Conservation (phyloP, 2,113 vertebrate genomes). For the Syngnathus floridae region DNA sequence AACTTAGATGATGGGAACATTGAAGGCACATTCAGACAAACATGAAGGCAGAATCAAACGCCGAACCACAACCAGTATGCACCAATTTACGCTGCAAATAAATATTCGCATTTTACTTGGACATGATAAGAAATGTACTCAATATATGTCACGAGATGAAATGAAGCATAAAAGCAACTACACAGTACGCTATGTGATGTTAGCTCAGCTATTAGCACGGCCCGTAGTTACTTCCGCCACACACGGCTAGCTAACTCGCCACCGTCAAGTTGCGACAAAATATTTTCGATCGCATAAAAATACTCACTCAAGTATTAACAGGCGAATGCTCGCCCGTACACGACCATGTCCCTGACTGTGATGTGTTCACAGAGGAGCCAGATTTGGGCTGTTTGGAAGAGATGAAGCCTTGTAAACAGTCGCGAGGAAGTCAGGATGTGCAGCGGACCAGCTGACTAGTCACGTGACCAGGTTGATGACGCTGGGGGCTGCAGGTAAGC, state of each 20-base stretch:
- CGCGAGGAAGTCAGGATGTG: constrained; percentile 36
- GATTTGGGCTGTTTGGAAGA: constrained; percentile 40
- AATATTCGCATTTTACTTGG: not conserved
- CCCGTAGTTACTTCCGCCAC: constrained; percentile 46
- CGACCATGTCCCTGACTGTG: constrained; percentile 4
- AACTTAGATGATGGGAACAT: not conserved
- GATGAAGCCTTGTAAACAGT: constrained; percentile 63
- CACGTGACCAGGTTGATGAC: constrained; percentile 41
- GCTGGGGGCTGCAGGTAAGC: constrained; percentile 2
- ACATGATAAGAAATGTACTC: not conserved
- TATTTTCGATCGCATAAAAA: not conserved
- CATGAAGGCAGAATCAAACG: constrained; percentile 4
- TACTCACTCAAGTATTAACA: not conserved
- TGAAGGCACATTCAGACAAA: not conserved
- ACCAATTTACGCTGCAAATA: not conserved
- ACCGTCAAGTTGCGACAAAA: not conserved
- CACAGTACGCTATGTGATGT: not conserved
- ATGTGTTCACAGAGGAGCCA: constrained; percentile 39
- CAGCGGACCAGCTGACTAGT: constrained; percentile 56
- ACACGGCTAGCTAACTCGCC: not conserved
- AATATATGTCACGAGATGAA: not conserved
- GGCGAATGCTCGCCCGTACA: not conserved
- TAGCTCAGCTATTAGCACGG: constrained; percentile 25
- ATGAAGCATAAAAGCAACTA: not conserved
- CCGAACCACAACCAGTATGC: constrained; percentile 12